Conservation (phyloP, 1,140 invertebrate species). For the Diorhabda sublineata region DNA sequence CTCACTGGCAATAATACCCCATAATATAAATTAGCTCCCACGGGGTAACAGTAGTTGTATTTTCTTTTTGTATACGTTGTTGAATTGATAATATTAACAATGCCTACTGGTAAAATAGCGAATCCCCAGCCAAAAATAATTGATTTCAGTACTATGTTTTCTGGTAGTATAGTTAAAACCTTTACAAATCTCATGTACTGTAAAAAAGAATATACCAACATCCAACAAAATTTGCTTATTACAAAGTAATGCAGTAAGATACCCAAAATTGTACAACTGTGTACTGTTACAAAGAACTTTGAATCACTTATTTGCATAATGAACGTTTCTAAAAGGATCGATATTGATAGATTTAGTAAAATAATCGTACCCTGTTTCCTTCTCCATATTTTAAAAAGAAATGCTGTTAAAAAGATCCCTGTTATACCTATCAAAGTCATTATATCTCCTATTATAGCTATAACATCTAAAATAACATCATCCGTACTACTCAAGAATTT, state of each 20-base stretch:
- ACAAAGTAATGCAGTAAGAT: slow-evolving; percentile 58
- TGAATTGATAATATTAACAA: slow-evolving; percentile 44
- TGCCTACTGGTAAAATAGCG: slow-evolving; percentile 32
- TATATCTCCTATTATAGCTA: slow-evolving; percentile 57
- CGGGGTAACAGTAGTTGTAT: slow-evolving; percentile 54
- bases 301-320: slow-evolving; percentile 55
- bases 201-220: slow-evolving; percentile 59
- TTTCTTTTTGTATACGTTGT: slow-evolving; percentile 46
- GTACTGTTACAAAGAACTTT: slow-evolving; percentile 33
- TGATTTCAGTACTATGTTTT: slow-evolving; percentile 39
- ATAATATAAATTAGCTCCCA: slow-evolving; percentile 51
- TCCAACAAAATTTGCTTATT: slow-evolving; percentile 60
- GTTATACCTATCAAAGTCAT: slow-evolving; percentile 55
- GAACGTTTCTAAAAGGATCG: slow-evolving; percentile 55
- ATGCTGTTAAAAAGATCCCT: slow-evolving; percentile 56
- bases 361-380: slow-evolving; percentile 58
- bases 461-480: slow-evolving; percentile 49
- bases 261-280: slow-evolving; percentile 50
- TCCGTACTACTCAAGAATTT: slow-evolving; percentile 21
- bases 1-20: slow-evolving; percentile 54
- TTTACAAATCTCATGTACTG: slow-evolving; percentile 59
- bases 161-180: slow-evolving; percentile 50
- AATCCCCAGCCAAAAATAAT: slow-evolving; percentile 39
- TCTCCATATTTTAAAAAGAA: slow-evolving; percentile 55
- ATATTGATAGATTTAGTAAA: slow-evolving; percentile 54